phyloP scores from a whole-genome alignment of 2,888 invertebrate genomes.

The Lepidochrysops patricia region DNA sequence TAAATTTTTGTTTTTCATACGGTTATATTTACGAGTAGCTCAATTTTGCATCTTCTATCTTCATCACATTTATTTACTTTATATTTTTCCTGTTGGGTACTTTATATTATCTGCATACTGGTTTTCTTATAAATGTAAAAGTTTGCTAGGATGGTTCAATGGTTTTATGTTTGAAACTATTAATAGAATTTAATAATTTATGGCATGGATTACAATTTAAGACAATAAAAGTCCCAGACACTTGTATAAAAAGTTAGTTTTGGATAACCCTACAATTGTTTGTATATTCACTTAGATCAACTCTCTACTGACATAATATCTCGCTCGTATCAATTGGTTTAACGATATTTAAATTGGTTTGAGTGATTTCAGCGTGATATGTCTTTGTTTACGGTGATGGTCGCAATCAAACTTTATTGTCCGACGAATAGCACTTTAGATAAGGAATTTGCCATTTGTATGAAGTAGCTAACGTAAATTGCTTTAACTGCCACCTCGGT shows the following conservation, averaged over 20 bases:
- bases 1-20: too few relatives aligned
- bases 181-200: too few relatives aligned
- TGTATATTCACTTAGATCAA: neutral
- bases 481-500: neutral
- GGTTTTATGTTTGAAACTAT: too few relatives aligned
- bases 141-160: too few relatives aligned
- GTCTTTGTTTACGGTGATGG: constrained; percentile 25
- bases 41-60: too few relatives aligned
- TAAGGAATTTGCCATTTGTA: constrained; percentile 22
- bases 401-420: constrained; percentile 26
- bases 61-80: too few relatives aligned
- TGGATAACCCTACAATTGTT: neutral
- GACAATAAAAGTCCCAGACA: too few relatives aligned
- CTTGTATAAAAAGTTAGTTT: neutral
- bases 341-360: constrained; percentile 29
- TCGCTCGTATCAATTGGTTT: constrained; percentile 28
- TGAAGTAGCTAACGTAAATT: constrained; percentile 16
- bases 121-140: too few relatives aligned
- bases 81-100: too few relatives aligned
- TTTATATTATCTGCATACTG: too few relatives aligned
- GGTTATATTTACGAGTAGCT: too few relatives aligned
- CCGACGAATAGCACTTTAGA: constrained; percentile 19
- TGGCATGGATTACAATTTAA: too few relatives aligned
- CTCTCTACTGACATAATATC: constrained; percentile 18
- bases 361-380: constrained; percentile 28